phyloP scores from a whole-genome alignment of 2,888 invertebrate species.

The Meandrusa payeni region DNA sequence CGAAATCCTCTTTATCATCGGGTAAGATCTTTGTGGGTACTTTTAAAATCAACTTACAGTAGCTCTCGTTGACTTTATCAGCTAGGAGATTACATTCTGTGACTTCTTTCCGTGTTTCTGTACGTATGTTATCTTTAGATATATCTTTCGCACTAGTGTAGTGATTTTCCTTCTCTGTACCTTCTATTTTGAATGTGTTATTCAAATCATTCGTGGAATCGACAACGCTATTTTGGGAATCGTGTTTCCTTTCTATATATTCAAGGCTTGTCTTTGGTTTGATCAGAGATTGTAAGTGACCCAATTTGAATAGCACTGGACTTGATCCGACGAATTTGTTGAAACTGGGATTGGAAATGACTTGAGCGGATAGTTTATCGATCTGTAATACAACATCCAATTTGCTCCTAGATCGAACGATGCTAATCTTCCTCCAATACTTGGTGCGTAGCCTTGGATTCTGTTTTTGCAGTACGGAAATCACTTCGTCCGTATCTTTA shows the following conservation, averaged over 20 bases:
- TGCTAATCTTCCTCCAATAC: conserved; percentile 65
- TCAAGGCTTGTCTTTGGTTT: conserved; percentile 52
- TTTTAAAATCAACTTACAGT: conserved; percentile 51
- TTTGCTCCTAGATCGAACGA: conserved; percentile 45
- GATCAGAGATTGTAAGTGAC: conserved; percentile 57
- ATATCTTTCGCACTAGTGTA: no score
- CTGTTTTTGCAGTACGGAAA: conserved; percentile 50
- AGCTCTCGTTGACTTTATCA: conserved; percentile 18
- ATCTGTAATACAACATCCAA: conserved; percentile 63
- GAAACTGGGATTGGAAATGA: conserved; percentile 52
- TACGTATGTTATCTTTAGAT: conserved; percentile 10
- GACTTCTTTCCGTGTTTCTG: not conserved
- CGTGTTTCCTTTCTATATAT: conserved; percentile 37
- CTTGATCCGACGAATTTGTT: conserved; percentile 46
- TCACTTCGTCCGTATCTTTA: conserved; percentile 52
- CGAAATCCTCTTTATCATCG: conserved; percentile 57
- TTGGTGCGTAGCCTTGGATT: conserved; percentile 65
- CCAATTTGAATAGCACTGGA: conserved; percentile 55
- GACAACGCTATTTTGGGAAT: not conserved
- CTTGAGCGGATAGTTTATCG: conserved; percentile 66
- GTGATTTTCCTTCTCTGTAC: not conserved
- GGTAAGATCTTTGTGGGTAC: conserved; percentile 55
- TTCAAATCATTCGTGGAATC: conserved; percentile 27
- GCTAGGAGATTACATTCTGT: not conserved
- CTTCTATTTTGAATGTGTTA: conserved; percentile 12